Evolutionary conservation across 2,888 invertebrate genomes (phyloP).

Genomic region (Dasypolia templi): DNA sequence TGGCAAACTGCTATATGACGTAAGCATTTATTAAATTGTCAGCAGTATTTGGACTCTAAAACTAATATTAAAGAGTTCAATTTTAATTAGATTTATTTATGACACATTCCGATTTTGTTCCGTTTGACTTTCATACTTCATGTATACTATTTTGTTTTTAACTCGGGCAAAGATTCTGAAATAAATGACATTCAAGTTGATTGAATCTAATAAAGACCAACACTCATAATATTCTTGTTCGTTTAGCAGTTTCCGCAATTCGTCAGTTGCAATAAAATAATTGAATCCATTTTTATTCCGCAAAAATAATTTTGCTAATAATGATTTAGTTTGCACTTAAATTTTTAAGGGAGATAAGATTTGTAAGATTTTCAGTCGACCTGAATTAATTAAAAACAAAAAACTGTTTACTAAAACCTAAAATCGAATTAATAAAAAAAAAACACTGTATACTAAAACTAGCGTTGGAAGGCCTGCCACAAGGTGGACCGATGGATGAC

Average conservation of each 20-base stretch:
- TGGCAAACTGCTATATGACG: conserved; percentile 46
- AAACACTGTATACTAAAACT: no score
- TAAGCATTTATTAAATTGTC: conserved; percentile 26
- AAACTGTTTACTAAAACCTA: background rate
- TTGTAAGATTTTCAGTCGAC: background rate
- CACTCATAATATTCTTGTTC: background rate
- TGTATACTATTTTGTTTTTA: conserved; percentile 22
- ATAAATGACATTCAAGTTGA: background rate
- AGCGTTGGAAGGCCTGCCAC: no score
- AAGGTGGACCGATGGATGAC: no score
- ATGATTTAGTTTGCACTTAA: background rate
- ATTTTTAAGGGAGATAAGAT: background rate
- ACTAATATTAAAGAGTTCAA: conserved; percentile 6
- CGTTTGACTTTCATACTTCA: conserved; percentile 38
- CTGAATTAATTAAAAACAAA: background rate
- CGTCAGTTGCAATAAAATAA: background rate
- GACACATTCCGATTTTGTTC: conserved; percentile 37
- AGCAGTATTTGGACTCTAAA: conserved; percentile 52
- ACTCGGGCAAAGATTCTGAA: background rate
- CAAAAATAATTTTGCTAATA: background rate
- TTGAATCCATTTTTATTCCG: background rate
- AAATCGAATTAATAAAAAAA: no score
- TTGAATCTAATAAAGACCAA: background rate
- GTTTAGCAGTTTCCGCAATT: background rate
- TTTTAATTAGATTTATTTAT: conserved; percentile 33